A percentile compares a stretch with the other conserved stretches of the same genome.
phyloP scores from a whole-genome alignment of 1,140 invertebrate species.

The Eulimnadia texana region DNA sequence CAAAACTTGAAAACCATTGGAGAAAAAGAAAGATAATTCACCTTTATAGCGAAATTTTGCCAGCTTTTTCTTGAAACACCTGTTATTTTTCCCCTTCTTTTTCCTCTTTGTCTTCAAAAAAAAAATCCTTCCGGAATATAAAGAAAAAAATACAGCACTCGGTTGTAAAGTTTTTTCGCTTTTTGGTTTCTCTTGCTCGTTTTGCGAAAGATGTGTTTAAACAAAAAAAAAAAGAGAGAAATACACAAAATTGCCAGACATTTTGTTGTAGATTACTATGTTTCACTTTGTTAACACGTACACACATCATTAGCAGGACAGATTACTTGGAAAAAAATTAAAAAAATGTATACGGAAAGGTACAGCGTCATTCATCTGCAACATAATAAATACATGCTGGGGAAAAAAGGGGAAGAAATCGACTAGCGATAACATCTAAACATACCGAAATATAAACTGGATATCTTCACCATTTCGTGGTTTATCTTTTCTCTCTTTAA shows the following conservation, averaged over 20 bases:
- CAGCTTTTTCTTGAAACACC: background rate
- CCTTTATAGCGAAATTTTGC: slow-evolving; percentile 1
- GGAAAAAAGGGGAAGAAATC: background rate
- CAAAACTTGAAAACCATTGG: too few relatives aligned
- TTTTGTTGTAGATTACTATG: too few relatives aligned
- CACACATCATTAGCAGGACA: too few relatives aligned
- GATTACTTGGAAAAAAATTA: too few relatives aligned
- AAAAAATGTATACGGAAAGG: background rate
- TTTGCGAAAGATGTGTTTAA: background rate
- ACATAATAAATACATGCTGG: background rate
- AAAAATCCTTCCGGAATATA: too few relatives aligned
- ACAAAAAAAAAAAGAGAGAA: background rate
- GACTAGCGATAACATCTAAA: background rate
- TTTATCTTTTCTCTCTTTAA: too few relatives aligned
- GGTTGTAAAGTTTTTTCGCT: background rate
- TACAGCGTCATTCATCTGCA: background rate
- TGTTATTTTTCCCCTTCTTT: slow-evolving; percentile 1
- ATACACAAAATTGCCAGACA: too few relatives aligned
- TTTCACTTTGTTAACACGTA: too few relatives aligned
- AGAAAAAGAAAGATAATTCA: background rate
- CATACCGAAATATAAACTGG: too few relatives aligned
- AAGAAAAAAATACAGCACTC: background rate
- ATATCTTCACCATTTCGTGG: too few relatives aligned
- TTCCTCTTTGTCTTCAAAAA: too few relatives aligned
- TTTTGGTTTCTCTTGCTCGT: background rate